These are phyloP conservation scores for Scalopus aquaticus DNA, from an alignment of 2,113 vertebrate species.

Conservation along the genomic window DNA sequence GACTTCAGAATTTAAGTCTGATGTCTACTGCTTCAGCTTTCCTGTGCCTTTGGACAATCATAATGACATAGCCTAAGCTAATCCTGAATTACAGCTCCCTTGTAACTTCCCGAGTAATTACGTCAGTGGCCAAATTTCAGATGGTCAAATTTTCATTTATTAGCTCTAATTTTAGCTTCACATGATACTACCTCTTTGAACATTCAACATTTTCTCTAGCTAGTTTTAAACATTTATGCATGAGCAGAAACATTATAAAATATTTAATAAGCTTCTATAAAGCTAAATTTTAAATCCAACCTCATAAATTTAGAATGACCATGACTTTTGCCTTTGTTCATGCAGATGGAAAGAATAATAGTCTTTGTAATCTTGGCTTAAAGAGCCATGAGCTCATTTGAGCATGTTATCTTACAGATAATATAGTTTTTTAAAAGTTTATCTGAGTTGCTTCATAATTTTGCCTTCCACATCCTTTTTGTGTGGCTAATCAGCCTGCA, in stretches of 20 bases:
- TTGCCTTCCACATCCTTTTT: not conserved
- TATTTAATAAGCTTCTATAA: conserved; percentile 68
- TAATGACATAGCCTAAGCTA: not conserved
- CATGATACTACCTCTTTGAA: not conserved
- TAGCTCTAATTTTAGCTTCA: conserved; percentile 22
- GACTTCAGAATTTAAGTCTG: conserved; percentile 23
- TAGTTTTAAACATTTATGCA: conserved; percentile 49
- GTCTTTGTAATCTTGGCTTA: conserved; percentile 16
- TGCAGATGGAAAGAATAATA: not conserved
- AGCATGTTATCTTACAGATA: not conserved
- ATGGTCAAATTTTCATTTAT: conserved; percentile 1
- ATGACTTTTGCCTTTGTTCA: conserved; percentile 23
- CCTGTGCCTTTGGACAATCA: not conserved
- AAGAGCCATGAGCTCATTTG: not conserved
- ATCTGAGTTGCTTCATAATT: not conserved
- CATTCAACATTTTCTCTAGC: conserved; percentile 33
- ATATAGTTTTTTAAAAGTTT: not conserved
- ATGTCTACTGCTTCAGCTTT: not conserved
- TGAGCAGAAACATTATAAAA: conserved; percentile 50
- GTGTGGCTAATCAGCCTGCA: not conserved
- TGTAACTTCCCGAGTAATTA: not conserved
- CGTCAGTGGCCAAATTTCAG: not conserved
- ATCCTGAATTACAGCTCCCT: not conserved
- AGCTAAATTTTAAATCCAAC: conserved; percentile 62
- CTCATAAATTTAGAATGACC: conserved; percentile 58